Conservation (phyloP, 2,113 vertebrate genomes). For the Cephalopholis sonnerati region DNA sequence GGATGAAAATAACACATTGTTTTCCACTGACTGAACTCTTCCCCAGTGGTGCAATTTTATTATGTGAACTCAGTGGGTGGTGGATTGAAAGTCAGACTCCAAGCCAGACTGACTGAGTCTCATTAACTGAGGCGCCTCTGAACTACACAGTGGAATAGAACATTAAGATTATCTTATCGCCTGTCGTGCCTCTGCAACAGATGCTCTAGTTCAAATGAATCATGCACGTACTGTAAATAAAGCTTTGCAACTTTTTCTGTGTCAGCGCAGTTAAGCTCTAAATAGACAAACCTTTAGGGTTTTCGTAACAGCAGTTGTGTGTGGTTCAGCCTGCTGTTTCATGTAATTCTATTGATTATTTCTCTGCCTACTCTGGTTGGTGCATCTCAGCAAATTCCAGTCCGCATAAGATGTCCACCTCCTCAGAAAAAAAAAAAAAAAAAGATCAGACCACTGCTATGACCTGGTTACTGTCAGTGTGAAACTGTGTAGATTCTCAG, state of each 20-base stretch:
- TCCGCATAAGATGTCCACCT: constrained; percentile 47
- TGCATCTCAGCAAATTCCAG: constrained; percentile 36
- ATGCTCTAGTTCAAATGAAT: constrained; percentile 50
- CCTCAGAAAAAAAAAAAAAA: constrained; percentile 33
- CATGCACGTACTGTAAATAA: constrained; percentile 17
- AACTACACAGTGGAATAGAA: constrained; percentile 45
- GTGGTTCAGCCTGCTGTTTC: constrained; percentile 37
- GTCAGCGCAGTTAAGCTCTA: constrained; percentile 34
- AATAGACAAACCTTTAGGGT: constrained; percentile 56
- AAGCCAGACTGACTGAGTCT: constrained; percentile 56
- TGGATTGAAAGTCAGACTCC: constrained; percentile 56
- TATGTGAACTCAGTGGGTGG: constrained; percentile 53
- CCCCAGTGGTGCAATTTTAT: constrained; percentile 45
- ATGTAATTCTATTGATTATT: constrained; percentile 67
- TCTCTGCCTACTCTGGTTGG: constrained; percentile 47
- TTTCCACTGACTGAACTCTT: constrained; percentile 45
- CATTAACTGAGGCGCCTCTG: constrained; percentile 50
- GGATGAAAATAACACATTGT: constrained; percentile 48
- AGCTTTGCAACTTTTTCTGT: constrained; percentile 25
- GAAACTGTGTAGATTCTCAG: neutral
- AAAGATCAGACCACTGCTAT: constrained; percentile 31
- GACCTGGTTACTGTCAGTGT: constrained; percentile 44
- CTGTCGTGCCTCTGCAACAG: constrained; percentile 36
- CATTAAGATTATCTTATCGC: constrained; percentile 45
- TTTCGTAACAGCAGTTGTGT: constrained; percentile 41